Evolutionary conservation across 2,888 invertebrate species (phyloP), one percentile per base, ranked within the genome.

Genomic region (Eutolmus rufibarbis): DNA sequence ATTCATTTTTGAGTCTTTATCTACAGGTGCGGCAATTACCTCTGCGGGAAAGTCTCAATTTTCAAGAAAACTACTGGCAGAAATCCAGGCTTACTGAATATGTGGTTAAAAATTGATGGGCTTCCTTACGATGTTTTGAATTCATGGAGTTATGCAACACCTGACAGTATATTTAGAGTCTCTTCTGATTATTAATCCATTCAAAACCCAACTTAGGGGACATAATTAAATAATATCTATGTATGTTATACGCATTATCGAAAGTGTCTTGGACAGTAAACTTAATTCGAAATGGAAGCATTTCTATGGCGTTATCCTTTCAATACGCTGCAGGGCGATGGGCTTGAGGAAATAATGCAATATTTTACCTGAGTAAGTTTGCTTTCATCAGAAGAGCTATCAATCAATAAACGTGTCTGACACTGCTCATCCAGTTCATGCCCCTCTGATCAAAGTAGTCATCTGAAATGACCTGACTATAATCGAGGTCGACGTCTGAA

Each of bases 401-500:
- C 81, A 81, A 81, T 81, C 51, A 81, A 81, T 81, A 81, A 81
- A 56, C 56, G 31, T 81, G 81, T 81, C 81, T 56, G 81, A 57
- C 37, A 84, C 86, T 86, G 28, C 56, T 56, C 51, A 86, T 82
- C 74, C 77, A 88, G 88, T 89, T 89, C 88, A 88, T 89, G 88
- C 87, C 77, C 88, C 74, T 86, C 77, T 89, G 89, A 89, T 89
- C 89, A 89, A 89, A 89, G 89, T 87, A 57, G 85, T 87, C 86
- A 56, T 78, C 46, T 86, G 51, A 76, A 74, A 81, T 76, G 77
- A 43, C 81, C 34, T 78, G 82, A 28, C 46, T 77, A 76, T 86
- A 43, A 51, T 51, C 74, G 77, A 34, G 51, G 76, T 51, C 86
- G 74, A 74, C 86, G 77, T 86, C 86, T 81, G 81, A 81, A 28